These are phyloP conservation scores for Aporophyla nigra DNA, from an alignment of 2,888 invertebrate species.

Conservation along the genomic window DNA sequence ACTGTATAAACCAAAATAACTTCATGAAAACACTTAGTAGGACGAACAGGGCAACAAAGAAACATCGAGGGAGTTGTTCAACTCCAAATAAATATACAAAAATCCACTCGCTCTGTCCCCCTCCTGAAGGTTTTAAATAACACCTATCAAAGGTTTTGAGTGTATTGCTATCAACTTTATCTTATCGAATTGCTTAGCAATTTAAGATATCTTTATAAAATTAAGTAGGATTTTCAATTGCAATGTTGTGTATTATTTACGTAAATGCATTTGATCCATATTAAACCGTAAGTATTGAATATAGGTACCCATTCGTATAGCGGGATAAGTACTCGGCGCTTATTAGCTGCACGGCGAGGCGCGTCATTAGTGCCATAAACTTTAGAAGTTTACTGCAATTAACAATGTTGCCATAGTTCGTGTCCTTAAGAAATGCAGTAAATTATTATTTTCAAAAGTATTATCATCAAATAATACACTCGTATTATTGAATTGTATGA, in stretches of 20 bases:
- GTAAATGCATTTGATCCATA: conserved; percentile 22
- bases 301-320: too few species aligned
- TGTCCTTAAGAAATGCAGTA: not conserved
- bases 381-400: conserved; percentile 43
- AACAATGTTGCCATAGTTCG: conserved; percentile 42
- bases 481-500: too few species aligned
- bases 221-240: not conserved
- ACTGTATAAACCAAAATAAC: conserved; percentile 37
- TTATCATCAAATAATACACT: not conserved
- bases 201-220: not conserved
- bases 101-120: conserved; percentile 13
- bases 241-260: not conserved
- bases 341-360: not conserved
- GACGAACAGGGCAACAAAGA: conserved; percentile 22
- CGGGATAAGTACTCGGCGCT: too few species aligned
- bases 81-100: conserved; percentile 32
- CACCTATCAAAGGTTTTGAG: not conserved
- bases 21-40: conserved; percentile 7
- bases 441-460: conserved; percentile 1
- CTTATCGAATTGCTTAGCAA: conserved; percentile 22
- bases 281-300: too few species aligned
- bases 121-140: conserved; percentile 36
- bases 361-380: conserved; percentile 49
- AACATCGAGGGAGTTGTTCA: conserved; percentile 38
- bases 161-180: not conserved